Evolutionary conservation across 35 echinoderm and acorn worm species (phyloP).

Genomic region (Hemicentrotus pulcherrimus): DNA sequence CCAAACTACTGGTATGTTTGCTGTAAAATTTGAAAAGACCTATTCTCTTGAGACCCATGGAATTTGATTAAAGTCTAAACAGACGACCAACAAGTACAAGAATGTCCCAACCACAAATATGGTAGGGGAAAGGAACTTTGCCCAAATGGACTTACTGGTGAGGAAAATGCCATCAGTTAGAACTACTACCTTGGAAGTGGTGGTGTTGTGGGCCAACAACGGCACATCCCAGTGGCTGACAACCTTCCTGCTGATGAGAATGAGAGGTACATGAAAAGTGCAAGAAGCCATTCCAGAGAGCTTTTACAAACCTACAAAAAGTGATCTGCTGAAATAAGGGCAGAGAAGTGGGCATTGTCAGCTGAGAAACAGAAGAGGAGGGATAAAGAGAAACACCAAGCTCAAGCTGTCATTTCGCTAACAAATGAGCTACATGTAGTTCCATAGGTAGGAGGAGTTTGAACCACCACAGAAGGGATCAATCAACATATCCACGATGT

Average conservation of each 20-base stretch:
- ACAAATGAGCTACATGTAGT: conserved; percentile 31
- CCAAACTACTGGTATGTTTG: no score
- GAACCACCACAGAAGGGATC: conserved; percentile 9
- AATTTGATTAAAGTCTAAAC: no score
- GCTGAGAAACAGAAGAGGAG: conserved; percentile 25
- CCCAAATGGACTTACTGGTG: conserved; percentile 58
- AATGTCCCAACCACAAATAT: conserved; percentile 73
- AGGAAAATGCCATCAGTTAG: conserved; percentile 53
- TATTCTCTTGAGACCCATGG: no score
- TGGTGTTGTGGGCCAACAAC: conserved; percentile 67
- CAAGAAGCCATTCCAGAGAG: conserved; percentile 35
- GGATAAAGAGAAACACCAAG: conserved; percentile 34
- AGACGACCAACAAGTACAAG: not conserved
- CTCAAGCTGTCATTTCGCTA: not conserved
- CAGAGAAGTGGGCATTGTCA: conserved; percentile 24
- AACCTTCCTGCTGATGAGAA: conserved; percentile 5
- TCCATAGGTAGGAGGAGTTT: conserved; percentile 32
- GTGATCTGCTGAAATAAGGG: not conserved
- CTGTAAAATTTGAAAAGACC: no score
- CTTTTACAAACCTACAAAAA: conserved; percentile 53
- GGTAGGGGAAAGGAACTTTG: conserved; percentile 68
- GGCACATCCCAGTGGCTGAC: conserved; percentile 50
- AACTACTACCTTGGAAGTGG: conserved; percentile 39
- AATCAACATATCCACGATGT: not conserved
- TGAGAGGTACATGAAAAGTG: conserved; percentile 42